Base-by-base conservation (phyloP, 2,888 invertebrate genomes). In the Oligia latruncula region DNA sequence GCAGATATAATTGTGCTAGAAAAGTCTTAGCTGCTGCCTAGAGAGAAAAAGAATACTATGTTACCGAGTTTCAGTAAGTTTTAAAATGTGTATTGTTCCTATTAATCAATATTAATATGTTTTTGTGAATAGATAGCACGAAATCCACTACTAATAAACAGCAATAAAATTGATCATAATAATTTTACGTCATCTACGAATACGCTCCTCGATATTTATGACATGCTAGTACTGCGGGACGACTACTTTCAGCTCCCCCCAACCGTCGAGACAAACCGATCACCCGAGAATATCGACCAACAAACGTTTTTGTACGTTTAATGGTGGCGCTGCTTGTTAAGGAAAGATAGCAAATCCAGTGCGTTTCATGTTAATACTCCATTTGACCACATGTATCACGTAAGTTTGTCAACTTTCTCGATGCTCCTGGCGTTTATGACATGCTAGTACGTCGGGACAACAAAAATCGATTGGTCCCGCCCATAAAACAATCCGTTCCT, bases 1-100 rank as follows among this genome's bases (percentile, higher is more conserved):
- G 93, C 99, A 99, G 93, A 35, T 46, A 23, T 8, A 55, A 23
- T 23, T 52, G 17, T 52, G 52, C 52, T 5, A 52, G 15, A 49
- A 49, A 15, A 15, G 49, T 15, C 15, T 49, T 15, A 15, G 49
- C 49, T 15, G 49, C 49, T 49, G 15, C 49, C 4, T 49, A 15
- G 49, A 52, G 52, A 17, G 52, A 20, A 0, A 55, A 55, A 20
- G 20, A 20, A 55, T 52, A 52, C 20, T 55, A 23, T 58, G 23
- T 23, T 23, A 23, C 23, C 23, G 23, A 58, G 52, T 55, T 55
- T 20, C 6, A 55, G 52, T 55, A 5, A 52, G 17, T 20, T 52
- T 55, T 6, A 20, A 55, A 20, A 55, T 55, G 52, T 17, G 5
- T 5, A 17, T 17, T 52, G 17, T 6, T 17, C 29, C 52, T 52